Evolutionary conservation across 1,140 invertebrate genomes (phyloP).

Genomic region (Lethocerus indicus): DNA sequence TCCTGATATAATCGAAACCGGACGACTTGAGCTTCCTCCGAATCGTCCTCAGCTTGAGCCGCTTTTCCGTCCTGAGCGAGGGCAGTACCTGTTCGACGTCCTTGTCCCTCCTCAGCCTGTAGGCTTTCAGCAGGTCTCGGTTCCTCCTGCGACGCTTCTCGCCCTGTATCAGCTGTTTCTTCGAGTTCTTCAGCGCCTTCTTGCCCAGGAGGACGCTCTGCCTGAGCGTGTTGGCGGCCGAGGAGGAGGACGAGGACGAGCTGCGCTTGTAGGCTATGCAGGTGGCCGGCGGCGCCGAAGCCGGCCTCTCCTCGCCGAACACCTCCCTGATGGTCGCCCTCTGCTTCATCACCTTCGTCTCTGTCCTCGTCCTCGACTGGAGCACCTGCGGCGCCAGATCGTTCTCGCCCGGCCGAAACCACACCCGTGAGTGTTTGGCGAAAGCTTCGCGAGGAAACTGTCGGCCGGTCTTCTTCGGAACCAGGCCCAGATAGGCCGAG

Average conservation of each 20-base stretch:
- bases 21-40: constrained; percentile 43
- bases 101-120: constrained; percentile 7
- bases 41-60: constrained; percentile 31
- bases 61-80: constrained; percentile 14
- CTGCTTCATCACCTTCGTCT: constrained; percentile 55
- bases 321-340: constrained; percentile 42
- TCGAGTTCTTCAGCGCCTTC: constrained; percentile 30
- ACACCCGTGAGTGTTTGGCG: constrained; percentile 38
- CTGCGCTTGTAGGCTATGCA: constrained; percentile 12
- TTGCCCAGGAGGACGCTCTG: constrained; percentile 33
- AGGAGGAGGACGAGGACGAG: constrained; percentile 13
- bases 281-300: constrained; percentile 36
- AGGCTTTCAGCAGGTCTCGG: constrained; percentile 27
- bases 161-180: constrained; percentile 27
- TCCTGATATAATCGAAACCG: constrained; percentile 75
- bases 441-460: constrained; percentile 49
- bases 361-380: constrained; percentile 53
- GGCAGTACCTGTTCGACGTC: neutral
- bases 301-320: constrained; percentile 53
- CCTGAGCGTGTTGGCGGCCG: too few species aligned
- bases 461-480: constrained; percentile 49
- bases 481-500: constrained; percentile 35
- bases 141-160: constrained; percentile 26
- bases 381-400: constrained; percentile 52
- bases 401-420: too few species aligned